These are phyloP conservation scores for Lates japonicus DNA, from an alignment of 2,797 vertebrate species.

Conservation along the genomic window DNA sequence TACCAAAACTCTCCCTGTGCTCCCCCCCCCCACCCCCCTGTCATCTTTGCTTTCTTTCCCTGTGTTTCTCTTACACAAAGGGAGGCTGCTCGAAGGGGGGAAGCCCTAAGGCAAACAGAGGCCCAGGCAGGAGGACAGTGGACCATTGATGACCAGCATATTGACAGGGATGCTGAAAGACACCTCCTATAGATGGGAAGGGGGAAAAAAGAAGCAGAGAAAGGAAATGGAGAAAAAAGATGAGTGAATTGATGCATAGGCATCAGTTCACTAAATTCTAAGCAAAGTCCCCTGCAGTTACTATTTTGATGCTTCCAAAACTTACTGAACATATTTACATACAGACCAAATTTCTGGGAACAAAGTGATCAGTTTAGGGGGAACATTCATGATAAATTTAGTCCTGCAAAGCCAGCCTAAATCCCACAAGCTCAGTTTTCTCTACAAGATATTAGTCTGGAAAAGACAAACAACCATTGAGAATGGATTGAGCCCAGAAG, in stretches of 20 bases:
- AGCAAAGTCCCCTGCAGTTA: constrained; percentile 12
- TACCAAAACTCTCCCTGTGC: constrained; percentile 70
- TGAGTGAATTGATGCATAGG: constrained; percentile 4
- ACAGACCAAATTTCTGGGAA: constrained; percentile 16
- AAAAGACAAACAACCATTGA: constrained; percentile 6
- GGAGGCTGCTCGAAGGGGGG: constrained; percentile 64
- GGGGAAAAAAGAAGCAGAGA: constrained; percentile 30
- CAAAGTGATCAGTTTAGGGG: constrained; percentile 28
- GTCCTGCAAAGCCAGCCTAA: constrained; percentile 1
- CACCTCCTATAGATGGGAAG: constrained; percentile 30
- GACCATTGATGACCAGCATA: constrained; percentile 72
- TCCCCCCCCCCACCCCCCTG: constrained; percentile 22
- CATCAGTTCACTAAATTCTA: constrained; percentile 20
- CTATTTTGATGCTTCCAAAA: constrained; percentile 23
- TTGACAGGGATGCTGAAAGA: constrained; percentile 74
- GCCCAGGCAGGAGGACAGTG: constrained; percentile 74
- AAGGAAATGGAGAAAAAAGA: constrained; percentile 23
- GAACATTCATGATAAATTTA: constrained; percentile 1
- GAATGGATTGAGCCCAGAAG: constrained; percentile 5
- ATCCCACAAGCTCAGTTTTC: constrained; percentile 17
- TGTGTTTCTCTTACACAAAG: constrained; percentile 76
- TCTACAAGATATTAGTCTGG: constrained; percentile 15
- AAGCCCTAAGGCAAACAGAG: constrained; percentile 80
- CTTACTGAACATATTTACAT: constrained; percentile 6
- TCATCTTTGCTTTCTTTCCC: constrained; percentile 77